Percentiles rank a stretch among this genome's conserved stretches.
Conservation (phyloP, 2,113 vertebrate species). For the Paradisaea rubra region DNA sequence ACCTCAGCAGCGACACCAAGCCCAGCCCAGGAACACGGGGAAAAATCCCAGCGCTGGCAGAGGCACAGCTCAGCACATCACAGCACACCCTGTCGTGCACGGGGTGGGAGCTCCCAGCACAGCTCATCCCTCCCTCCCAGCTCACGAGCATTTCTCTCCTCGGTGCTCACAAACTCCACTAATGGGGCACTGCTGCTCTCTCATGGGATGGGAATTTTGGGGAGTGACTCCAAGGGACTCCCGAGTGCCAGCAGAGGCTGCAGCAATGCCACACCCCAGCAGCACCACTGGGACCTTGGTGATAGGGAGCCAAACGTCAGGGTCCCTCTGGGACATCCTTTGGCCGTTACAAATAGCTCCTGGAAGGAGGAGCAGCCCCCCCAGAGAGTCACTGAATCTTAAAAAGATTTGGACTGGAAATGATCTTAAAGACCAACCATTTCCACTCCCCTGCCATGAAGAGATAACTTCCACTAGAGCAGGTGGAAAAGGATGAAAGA, state of each 20-base stretch:
- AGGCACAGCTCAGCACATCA: background rate
- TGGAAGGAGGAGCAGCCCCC: background rate
- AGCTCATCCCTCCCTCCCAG: background rate
- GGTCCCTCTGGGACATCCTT: rapidly evolving
- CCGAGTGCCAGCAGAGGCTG: background rate
- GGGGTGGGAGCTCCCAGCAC: background rate
- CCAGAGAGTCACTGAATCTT: background rate
- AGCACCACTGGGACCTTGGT: background rate
- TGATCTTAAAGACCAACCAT: background rate
- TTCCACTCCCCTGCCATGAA: background rate
- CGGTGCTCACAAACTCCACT: background rate
- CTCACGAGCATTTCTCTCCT: background rate
- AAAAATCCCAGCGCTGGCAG: background rate
- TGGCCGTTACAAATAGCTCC: background rate
- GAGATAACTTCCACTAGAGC: background rate
- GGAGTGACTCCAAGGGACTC: background rate
- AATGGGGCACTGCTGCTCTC: background rate
- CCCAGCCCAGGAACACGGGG: background rate
- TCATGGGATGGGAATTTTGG: background rate
- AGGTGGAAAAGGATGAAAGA: background rate
- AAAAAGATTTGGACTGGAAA: background rate
- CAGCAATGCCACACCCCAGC: background rate
- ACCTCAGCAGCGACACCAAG: background rate
- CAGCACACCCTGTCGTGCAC: background rate
- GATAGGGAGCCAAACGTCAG: background rate